These are phyloP conservation scores for Leptinotarsa undecemlineata DNA, from an alignment of 1,140 invertebrate genomes.

Conservation along the genomic window DNA sequence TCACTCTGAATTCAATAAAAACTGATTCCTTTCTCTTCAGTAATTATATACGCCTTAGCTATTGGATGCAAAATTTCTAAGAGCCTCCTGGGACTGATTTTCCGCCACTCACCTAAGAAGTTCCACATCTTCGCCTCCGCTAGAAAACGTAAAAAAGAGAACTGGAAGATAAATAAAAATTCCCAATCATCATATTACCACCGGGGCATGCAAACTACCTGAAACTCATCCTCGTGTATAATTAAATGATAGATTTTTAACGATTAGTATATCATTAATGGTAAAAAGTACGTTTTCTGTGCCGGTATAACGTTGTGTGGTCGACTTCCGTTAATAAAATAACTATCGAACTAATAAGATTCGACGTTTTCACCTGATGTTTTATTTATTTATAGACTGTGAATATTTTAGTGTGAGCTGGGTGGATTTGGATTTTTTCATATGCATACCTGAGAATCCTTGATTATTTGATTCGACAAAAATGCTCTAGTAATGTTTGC, in stretches of 20 bases:
- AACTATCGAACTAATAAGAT: conserved; percentile 10
- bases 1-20: no score
- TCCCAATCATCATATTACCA: conserved; percentile 6
- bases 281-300: conserved; percentile 12
- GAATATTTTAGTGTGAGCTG: background rate
- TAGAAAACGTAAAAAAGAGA: background rate
- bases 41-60: no score
- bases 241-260: conserved; percentile 13
- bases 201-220: conserved; percentile 1
- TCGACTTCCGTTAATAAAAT: conserved; percentile 8
- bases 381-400: conserved; percentile 5
- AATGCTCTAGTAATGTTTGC: no score
- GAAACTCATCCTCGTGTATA: conserved; percentile 1
- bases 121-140: background rate
- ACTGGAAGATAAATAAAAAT: background rate
- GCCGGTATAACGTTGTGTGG: conserved; percentile 17
- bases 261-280: conserved; percentile 8
- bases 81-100: no score
- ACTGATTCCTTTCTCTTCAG: no score
- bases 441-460: background rate
- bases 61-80: no score
- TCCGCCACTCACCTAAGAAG: no score
- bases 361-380: conserved; percentile 17
- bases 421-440: background rate
- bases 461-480: no score